Evolutionary conservation across 2,888 invertebrate genomes (phyloP).

Genomic region (Nyleta sp.): DNA sequence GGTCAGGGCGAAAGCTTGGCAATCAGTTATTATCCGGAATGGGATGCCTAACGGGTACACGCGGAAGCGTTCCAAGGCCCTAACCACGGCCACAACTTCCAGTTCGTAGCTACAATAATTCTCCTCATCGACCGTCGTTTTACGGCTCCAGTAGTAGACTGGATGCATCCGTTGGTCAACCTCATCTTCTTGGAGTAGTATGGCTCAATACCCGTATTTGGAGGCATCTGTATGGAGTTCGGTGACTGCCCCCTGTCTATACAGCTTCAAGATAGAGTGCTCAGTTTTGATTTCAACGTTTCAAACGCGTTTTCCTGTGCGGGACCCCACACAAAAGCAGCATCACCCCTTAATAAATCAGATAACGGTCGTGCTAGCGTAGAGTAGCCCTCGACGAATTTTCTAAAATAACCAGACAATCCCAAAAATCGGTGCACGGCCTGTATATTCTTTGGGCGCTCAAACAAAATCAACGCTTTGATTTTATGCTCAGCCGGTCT

Average conservation of each 20-base stretch:
- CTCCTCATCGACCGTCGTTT: background rate
- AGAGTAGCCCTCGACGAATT: constrained; percentile 9
- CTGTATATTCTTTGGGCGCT: background rate
- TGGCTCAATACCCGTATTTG: background rate
- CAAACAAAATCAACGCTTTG: background rate
- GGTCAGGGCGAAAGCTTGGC: background rate
- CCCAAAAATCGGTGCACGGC: background rate
- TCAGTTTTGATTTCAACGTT: background rate
- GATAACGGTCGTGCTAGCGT: background rate
- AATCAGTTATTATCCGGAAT: constrained; percentile 1
- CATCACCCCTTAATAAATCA: background rate
- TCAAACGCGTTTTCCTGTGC: background rate
- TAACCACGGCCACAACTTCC: background rate
- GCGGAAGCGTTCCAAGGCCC: background rate
- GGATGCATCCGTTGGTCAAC: background rate
- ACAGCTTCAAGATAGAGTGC: background rate
- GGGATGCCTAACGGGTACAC: background rate
- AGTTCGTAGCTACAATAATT: constrained; percentile 15
- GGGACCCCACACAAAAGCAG: background rate
- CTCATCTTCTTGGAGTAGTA: background rate
- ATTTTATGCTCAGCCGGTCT: background rate
- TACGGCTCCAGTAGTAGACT: background rate
- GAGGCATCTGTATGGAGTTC: constrained; percentile 10
- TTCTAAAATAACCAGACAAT: background rate
- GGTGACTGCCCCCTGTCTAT: background rate